These are phyloP conservation scores for Apteryx mantelli DNA, from an alignment of 2,113 vertebrate genomes.

Conservation along the genomic window DNA sequence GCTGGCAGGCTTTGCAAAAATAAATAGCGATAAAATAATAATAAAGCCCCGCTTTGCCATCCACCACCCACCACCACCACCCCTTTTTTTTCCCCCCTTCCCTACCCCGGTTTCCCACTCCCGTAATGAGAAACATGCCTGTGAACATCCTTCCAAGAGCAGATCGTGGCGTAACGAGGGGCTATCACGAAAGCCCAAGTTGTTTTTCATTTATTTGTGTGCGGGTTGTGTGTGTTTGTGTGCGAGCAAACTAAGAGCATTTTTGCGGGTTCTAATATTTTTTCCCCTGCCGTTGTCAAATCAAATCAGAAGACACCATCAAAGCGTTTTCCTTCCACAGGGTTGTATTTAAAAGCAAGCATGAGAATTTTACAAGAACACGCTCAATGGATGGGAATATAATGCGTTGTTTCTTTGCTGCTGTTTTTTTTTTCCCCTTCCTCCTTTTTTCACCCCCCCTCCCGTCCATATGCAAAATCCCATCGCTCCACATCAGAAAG, in stretches of 20 bases:
- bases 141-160: slow-evolving; percentile 20
- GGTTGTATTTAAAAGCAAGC: background rate
- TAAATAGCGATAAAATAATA: background rate
- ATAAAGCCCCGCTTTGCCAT: background rate
- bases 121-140: slow-evolving; percentile 54
- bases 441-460: too few relatives aligned
- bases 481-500: background rate
- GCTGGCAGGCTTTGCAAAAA: background rate
- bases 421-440: background rate
- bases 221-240: background rate
- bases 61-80: background rate
- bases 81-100: background rate
- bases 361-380: slow-evolving; percentile 19
- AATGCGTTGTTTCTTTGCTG: background rate
- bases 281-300: background rate
- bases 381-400: background rate
- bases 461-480: background rate
- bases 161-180: background rate
- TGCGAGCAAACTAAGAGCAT: background rate
- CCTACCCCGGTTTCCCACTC: background rate
- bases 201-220: background rate
- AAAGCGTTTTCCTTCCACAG: background rate
- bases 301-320: slow-evolving; percentile 19
- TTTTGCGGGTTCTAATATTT: background rate
- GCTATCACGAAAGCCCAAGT: background rate